Conservation (phyloP, 2,888 invertebrate genomes). For the Bellardia bayeri region DNA sequence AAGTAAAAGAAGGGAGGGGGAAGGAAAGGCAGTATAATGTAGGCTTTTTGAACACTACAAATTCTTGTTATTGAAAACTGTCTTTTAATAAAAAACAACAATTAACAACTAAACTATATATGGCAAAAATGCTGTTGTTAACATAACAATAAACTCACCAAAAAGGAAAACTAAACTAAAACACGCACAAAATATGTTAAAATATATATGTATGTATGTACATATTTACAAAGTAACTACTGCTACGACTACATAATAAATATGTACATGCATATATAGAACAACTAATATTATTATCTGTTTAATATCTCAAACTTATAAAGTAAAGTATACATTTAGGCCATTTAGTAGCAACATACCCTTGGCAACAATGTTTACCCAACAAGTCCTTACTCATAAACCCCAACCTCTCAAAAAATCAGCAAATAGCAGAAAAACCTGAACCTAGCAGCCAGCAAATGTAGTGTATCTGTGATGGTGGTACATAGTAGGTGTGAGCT, state of each 20-base stretch:
- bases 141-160: slow-evolving; percentile 34
- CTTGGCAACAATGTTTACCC: slow-evolving; percentile 40
- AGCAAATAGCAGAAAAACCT: no score
- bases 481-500: not conserved
- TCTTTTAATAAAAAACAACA: slow-evolving; percentile 13
- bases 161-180: slow-evolving; percentile 13
- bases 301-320: slow-evolving; percentile 12
- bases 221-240: no score
- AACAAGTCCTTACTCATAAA: no score
- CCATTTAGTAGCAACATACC: slow-evolving; percentile 25
- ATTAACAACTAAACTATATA: slow-evolving; percentile 42
- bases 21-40: not conserved
- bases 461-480: not conserved
- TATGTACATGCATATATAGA: no score
- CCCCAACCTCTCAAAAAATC: no score
- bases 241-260: not conserved
- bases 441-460: no score
- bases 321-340: slow-evolving; percentile 44
- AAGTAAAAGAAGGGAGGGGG: not conserved
- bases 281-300: slow-evolving; percentile 31
- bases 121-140: slow-evolving; percentile 8
- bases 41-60: not conserved
- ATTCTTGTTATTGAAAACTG: not conserved
- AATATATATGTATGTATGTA: not conserved
- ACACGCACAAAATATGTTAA: slow-evolving; percentile 9